Evolutionary conservation across 2,797 vertebrate species (phyloP).

Genomic region (Lutjanus campechanus): DNA sequence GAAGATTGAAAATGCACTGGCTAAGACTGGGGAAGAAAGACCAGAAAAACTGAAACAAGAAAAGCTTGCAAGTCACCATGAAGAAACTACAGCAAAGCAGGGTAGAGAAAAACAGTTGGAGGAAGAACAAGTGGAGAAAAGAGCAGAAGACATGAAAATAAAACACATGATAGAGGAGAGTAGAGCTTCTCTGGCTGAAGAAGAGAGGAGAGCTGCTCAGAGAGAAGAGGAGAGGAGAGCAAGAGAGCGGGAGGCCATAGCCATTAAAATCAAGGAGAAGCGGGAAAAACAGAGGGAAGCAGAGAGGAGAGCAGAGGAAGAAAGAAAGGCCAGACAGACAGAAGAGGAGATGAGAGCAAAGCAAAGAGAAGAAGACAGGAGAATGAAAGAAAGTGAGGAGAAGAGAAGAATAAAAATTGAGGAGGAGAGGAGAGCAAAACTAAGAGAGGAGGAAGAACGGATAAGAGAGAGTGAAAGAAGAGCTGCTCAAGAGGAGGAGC

Average conservation of each 20-base stretch:
- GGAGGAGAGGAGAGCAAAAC: constrained; percentile 24
- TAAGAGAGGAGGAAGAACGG: constrained; percentile 12
- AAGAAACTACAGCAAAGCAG: constrained; percentile 40
- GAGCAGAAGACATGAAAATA: constrained; percentile 46
- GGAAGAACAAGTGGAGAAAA: constrained; percentile 36
- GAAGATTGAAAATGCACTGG: constrained; percentile 10
- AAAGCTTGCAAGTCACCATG: constrained; percentile 7
- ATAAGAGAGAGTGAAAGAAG: constrained; percentile 12
- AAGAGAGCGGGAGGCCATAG: constrained; percentile 62
- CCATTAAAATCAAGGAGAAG: constrained; percentile 61
- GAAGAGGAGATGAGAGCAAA: constrained; percentile 45
- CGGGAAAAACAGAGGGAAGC: constrained; percentile 57
- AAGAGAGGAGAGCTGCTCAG: constrained; percentile 55
- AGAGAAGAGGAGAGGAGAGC: constrained; percentile 71
- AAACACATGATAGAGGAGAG: constrained; percentile 64
- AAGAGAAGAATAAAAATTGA: constrained; percentile 3
- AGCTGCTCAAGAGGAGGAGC: background rate
- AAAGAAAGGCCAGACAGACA: constrained; percentile 35
- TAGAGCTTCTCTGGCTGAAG: constrained; percentile 61
- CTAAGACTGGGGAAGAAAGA: constrained; percentile 3
- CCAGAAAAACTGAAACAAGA: constrained; percentile 33
- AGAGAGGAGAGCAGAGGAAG: constrained; percentile 52
- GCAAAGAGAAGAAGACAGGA: constrained; percentile 37
- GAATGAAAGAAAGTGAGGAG: constrained; percentile 17
- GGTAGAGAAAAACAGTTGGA: constrained; percentile 15